Percentiles rank a stretch among this genome's conserved stretches.
Conservation (phyloP, 2,797 vertebrate genomes). For the Falco naumanni region DNA sequence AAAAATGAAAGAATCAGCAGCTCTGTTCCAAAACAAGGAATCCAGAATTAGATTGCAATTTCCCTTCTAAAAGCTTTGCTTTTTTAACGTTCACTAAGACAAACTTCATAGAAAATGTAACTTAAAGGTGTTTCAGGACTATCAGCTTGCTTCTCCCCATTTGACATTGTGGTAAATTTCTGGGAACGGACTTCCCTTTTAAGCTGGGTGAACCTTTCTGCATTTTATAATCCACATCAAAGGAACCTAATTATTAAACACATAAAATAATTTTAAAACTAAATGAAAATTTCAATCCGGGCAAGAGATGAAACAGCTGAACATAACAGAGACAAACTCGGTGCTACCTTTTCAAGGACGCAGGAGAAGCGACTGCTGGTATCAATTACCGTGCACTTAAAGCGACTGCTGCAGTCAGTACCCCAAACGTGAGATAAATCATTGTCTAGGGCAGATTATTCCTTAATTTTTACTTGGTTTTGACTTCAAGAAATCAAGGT, state of each 20-base stretch:
- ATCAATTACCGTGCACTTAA: neutral
- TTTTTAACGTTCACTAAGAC: neutral
- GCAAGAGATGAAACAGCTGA: neutral
- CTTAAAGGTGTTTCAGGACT: neutral
- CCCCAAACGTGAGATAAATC: neutral
- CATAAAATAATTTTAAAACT: neutral
- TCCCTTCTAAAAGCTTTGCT: neutral
- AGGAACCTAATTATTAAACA: neutral
- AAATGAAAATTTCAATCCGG: neutral
- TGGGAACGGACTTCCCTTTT: neutral
- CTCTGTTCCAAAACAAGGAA: slow-evolving; percentile 45
- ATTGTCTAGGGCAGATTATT: neutral
- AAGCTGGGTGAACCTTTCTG: neutral
- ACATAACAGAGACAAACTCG: neutral
- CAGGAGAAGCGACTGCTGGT: neutral
- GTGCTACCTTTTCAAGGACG: neutral
- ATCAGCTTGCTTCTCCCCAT: too few relatives aligned
- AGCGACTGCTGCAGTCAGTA: neutral
- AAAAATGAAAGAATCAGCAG: slow-evolving; percentile 41
- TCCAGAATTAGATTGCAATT: neutral
- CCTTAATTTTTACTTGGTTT: neutral
- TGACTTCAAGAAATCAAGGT: neutral
- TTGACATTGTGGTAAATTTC: neutral
- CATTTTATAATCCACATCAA: neutral
- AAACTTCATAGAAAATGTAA: neutral